Conservation (phyloP, 2,888 invertebrate species). For the Petrophora chlorosata region DNA sequence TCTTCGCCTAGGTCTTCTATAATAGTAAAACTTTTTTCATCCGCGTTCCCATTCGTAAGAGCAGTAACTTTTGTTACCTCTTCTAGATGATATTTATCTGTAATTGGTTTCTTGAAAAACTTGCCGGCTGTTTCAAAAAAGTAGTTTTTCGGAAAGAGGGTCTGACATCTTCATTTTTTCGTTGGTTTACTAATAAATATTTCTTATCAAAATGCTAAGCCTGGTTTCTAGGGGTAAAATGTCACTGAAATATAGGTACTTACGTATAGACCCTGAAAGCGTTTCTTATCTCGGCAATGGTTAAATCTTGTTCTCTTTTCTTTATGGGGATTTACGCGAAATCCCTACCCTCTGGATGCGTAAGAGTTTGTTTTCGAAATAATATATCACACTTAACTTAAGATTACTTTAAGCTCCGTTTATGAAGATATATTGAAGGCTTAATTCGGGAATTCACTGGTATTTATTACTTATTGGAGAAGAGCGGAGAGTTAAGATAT, state of each 20-base stretch:
- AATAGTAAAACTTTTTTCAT: background rate
- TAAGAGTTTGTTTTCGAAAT: constrained; percentile 65
- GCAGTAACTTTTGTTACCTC: too few relatives aligned
- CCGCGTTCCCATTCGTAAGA: too few relatives aligned
- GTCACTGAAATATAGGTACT: constrained; percentile 11
- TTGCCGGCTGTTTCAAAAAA: too few relatives aligned
- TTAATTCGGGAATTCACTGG: constrained; percentile 53
- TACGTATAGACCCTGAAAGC: constrained; percentile 19
- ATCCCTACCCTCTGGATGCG: constrained; percentile 44
- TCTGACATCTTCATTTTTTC: too few relatives aligned
- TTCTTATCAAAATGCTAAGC: constrained; percentile 8
- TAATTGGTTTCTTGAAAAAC: too few relatives aligned
- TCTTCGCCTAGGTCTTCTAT: background rate
- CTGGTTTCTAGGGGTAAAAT: background rate
- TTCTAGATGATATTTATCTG: too few relatives aligned
- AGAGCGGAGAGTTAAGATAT: constrained; percentile 36
- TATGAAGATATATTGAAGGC: constrained; percentile 68
- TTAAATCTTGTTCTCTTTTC: constrained; percentile 51
- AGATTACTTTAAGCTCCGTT: constrained; percentile 68
- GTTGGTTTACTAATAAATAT: constrained; percentile 8
- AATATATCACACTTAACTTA: constrained; percentile 72
- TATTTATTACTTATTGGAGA: constrained; percentile 52
- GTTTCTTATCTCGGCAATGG: constrained; percentile 41
- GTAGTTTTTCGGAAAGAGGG: too few relatives aligned
- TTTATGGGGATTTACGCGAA: constrained; percentile 53